phyloP scores from a whole-genome alignment of 2,113 vertebrate genomes.

The Vombatus ursinus region DNA sequence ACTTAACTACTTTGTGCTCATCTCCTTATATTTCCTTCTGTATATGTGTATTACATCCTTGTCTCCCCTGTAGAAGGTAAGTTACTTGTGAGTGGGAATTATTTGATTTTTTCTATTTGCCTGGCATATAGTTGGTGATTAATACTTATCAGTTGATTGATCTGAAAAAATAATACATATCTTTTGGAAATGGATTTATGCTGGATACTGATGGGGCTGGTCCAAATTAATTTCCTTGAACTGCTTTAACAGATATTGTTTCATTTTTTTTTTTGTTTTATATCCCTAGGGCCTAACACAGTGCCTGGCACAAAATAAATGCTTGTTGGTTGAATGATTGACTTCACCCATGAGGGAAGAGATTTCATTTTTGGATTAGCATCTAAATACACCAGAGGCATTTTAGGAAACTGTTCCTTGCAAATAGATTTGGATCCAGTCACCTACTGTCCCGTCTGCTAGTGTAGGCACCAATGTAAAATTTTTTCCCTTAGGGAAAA shows the following conservation, averaged over 20 bases:
- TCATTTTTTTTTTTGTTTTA: background rate
- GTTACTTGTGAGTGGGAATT: background rate
- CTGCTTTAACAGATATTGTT: background rate
- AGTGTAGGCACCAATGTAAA: background rate
- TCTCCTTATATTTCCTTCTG: background rate
- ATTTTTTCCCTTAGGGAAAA: background rate
- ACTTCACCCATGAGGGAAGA: slow-evolving; percentile 2
- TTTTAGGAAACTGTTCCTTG: background rate
- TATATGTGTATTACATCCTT: background rate
- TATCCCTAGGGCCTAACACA: background rate
- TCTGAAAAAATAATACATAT: background rate
- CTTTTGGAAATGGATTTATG: background rate
- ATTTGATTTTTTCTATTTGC: background rate
- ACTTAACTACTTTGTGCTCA: background rate
- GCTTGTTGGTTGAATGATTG: background rate
- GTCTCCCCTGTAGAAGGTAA: background rate
- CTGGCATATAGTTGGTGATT: background rate
- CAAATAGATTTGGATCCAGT: background rate
- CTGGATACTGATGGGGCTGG: background rate
- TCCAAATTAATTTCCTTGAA: background rate
- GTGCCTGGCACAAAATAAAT: background rate
- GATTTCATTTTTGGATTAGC: background rate
- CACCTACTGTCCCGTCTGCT: background rate
- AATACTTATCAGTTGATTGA: background rate
- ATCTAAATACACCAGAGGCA: background rate